phyloP scores from a whole-genome alignment of 2,113 vertebrate genomes.

The Gymnogyps californianus region DNA sequence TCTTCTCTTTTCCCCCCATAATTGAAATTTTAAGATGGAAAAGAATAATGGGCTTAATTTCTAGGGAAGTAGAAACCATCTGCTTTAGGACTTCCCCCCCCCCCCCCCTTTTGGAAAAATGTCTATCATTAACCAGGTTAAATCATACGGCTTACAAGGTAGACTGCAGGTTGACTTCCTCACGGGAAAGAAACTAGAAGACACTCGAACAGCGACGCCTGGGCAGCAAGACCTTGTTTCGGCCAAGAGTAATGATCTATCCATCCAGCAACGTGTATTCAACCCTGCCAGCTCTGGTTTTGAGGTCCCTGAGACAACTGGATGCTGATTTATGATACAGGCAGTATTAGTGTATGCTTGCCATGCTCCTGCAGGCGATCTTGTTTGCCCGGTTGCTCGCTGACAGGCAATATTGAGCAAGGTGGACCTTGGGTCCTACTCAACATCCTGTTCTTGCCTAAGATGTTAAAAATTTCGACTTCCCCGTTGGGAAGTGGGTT shows the following conservation, averaged over 20 bases:
- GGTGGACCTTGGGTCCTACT: background rate
- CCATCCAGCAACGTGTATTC: background rate
- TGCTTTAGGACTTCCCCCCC: background rate
- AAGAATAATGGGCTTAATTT: constrained; percentile 7
- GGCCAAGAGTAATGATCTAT: background rate
- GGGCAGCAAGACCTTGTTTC: background rate
- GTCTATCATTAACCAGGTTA: background rate
- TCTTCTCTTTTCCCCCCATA: background rate
- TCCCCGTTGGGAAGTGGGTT: background rate
- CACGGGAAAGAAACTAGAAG: background rate
- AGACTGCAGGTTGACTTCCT: background rate
- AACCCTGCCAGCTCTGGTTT: background rate
- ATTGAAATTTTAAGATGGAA: background rate
- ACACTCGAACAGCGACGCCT: background rate
- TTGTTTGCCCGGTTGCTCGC: background rate
- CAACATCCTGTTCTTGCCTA: background rate
- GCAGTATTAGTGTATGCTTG: background rate
- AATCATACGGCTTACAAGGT: background rate
- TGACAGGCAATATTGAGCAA: background rate
- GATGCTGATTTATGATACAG: background rate
- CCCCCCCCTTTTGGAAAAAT: background rate
- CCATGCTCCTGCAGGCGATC: background rate
- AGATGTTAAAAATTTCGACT: background rate
- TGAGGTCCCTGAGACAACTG: background rate
- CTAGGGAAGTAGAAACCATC: background rate